phyloP scores from a whole-genome alignment of 1,140 invertebrate species.

The Apis mellifera region Amel_HAv3.1 CM009931.2:24653501-24654000 shows the following conservation, averaged over 20 bases:
- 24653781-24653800: background rate
- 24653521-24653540: conserved; percentile 35
- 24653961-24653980: no score
- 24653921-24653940: no score
- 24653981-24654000: no score
- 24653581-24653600: conserved; percentile 58
- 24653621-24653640: conserved; percentile 42
- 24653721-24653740: background rate
- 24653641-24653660: conserved; percentile 43
- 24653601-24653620: conserved; percentile 65
- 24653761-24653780: background rate
- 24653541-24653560: conserved; percentile 3
- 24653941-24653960: no score
- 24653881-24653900: conserved; percentile 19
- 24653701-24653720: background rate
- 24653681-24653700: conserved; percentile 21
- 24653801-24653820: background rate
- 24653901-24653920: background rate
- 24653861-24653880: conserved; percentile 15
- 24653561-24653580: conserved; percentile 47
- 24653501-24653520: background rate
- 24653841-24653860: background rate
- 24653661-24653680: conserved; percentile 10
- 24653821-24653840: background rate
- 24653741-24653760: conserved; percentile 2